Evolutionary conservation across 2,888 invertebrate species (phyloP).

Genomic region (Epinotia bilunana): DNA sequence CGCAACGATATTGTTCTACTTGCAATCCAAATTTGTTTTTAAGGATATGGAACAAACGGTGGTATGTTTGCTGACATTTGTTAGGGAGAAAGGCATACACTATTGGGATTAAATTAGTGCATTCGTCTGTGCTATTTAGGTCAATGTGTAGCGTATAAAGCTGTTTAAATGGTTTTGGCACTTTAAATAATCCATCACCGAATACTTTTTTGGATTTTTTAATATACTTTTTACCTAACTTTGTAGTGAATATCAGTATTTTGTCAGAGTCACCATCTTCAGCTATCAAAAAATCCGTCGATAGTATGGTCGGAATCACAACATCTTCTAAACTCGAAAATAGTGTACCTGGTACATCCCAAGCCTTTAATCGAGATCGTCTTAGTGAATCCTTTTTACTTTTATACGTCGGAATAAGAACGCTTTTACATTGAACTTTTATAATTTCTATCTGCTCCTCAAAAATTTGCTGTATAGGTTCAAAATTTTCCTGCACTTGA

Average conservation of each 20-base stretch:
- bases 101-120: conserved; percentile 25
- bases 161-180: conserved; percentile 31
- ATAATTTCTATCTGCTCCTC: conserved; percentile 1
- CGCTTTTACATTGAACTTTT: conserved; percentile 18
- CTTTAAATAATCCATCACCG: conserved; percentile 31
- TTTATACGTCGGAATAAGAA: conserved; percentile 28
- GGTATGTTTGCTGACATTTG: conserved; percentile 31
- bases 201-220: conserved; percentile 23
- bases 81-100: conserved; percentile 17
- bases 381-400: conserved; percentile 29
- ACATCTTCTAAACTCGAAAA: conserved; percentile 27
- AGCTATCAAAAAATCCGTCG: conserved; percentile 22
- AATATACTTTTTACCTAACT: conserved; percentile 17
- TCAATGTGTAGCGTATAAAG: conserved; percentile 26
- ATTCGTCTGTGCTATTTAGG: conserved; percentile 27
- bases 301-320: conserved; percentile 23
- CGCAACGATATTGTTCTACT: conserved; percentile 26
- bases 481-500: conserved; percentile 18
- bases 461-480: conserved; percentile 12
- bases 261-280: conserved; percentile 17
- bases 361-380: conserved; percentile 30
- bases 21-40: conserved; percentile 27
- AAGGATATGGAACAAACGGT: conserved; percentile 23
- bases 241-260: conserved; percentile 11
- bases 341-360: conserved; percentile 27